Evolutionary conservation across 2,888 invertebrate genomes (phyloP).

Genomic region (Spodoptera picta): DNA sequence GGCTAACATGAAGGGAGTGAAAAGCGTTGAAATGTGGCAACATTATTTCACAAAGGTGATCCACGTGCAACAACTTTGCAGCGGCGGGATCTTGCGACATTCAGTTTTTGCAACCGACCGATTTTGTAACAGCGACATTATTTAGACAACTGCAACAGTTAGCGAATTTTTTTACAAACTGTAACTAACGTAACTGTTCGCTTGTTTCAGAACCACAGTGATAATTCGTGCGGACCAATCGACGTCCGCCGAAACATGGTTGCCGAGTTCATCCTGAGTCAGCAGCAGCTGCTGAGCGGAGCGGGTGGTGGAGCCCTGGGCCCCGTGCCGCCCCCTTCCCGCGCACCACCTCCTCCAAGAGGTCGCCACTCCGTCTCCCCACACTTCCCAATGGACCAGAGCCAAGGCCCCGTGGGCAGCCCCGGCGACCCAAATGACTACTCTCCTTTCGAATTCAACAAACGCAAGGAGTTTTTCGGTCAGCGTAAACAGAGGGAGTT

Average conservation of each 20-base stretch:
- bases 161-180: slow-evolving; percentile 59
- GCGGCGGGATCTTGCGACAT: slow-evolving; percentile 79
- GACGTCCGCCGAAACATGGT: slow-evolving; percentile 93
- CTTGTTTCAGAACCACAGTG: slow-evolving; percentile 85
- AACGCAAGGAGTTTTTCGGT: slow-evolving; percentile 95
- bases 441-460: slow-evolving; percentile 89
- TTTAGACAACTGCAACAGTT: slow-evolving; percentile 70
- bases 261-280: slow-evolving; percentile 95
- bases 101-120: slow-evolving; percentile 73
- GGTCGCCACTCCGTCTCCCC: slow-evolving; percentile 82
- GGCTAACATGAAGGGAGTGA: slow-evolving; percentile 78
- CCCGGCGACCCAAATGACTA: slow-evolving; percentile 76
- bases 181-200: slow-evolving; percentile 74
- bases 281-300: slow-evolving; percentile 86
- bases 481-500: slow-evolving; percentile 98
- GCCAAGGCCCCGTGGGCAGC: slow-evolving; percentile 68
- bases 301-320: slow-evolving; percentile 78
- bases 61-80: slow-evolving; percentile 78
- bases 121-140: slow-evolving; percentile 76
- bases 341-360: slow-evolving; percentile 76
- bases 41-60: slow-evolving; percentile 79
- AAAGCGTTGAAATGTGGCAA: slow-evolving; percentile 79
- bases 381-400: slow-evolving; percentile 85
- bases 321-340: slow-evolving; percentile 76
- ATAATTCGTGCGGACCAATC: slow-evolving; percentile 84